Evolutionary conservation across 30 jellyfish, hydroid and myxozoan genomes (phyloP), one percentile per base, ranked within the genome.

Genomic region (Hydractinia symbiolongicarpus): DNA sequence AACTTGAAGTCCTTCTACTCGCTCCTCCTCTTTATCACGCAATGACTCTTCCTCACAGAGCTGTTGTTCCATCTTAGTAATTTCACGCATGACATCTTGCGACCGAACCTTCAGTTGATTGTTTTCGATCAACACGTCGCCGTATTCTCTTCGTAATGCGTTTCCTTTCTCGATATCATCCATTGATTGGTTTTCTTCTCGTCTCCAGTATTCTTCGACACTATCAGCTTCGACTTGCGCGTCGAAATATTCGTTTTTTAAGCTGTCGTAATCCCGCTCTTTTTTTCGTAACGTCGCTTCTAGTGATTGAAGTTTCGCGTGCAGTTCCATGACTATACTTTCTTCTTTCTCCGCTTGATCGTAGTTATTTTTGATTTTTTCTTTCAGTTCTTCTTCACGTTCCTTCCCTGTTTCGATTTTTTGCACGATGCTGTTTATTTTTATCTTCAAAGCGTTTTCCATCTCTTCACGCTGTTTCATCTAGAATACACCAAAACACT

Each of bases 31-130:
- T 1, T 55, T 60, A 3, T 71, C 80, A 15, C 9, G 51, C 50
- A 71, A 58, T 71, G 30, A 30, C 54, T 71, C 80, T 50, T 71
- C 80, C 7, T 71, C 60, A 8, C 80, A 58, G 40, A 71, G n/a
- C 16, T 30, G 61, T 20, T 71, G 4, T 20, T 71, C 80, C 11
- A 50, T 4, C 51, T 49, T 60, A 0, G 54, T 53, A 20, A 71
- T 71, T 49, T 20, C 80, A 20, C 17, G 17, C 15, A 30, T 7
- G 14, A 50, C 8, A 7, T 71, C 80, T 30, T 50, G 40, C 9
- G 69, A 54, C 4, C 16, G 30, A 7, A 58, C n/a, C 16, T 71
- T 71, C 80, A 71, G 51, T 20, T 30, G 40, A 54, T 71, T 71
- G 40, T 49, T 71, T 40, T 30, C 56, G 61, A 71, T 71, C 54